Percentiles rank a stretch among this genome's conserved stretches.
These are phyloP conservation scores for Uropetala carovei DNA, from an alignment of 2,888 invertebrate species.

Conservation along the genomic window DNA sequence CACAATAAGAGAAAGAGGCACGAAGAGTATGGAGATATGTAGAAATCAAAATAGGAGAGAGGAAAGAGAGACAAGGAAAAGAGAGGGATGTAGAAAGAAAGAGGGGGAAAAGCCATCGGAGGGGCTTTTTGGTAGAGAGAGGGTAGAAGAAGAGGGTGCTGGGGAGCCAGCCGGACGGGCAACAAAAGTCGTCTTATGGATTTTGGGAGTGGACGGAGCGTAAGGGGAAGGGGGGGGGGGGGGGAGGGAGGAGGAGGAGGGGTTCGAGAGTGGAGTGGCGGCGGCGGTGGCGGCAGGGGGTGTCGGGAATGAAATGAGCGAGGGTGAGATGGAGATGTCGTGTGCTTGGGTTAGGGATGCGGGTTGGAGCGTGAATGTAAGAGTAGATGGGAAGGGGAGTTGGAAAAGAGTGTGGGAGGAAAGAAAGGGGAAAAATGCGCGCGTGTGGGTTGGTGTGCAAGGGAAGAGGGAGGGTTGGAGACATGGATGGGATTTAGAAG, in stretches of 20 bases:
- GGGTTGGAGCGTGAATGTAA: too few species aligned
- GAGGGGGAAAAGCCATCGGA: neutral
- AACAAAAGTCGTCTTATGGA: constrained; percentile 55
- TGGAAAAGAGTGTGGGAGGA: neutral
- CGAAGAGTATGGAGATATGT: too few species aligned
- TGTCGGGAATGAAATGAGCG: neutral
- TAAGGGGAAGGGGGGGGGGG: too few species aligned
- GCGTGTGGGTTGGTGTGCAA: neutral
- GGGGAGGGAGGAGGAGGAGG: too few species aligned
- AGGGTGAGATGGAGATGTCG: neutral
- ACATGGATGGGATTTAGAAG: neutral
- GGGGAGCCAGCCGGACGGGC: neutral
- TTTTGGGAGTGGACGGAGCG: constrained; percentile 27
- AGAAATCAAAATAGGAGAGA: too few species aligned
- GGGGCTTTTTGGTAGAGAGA: neutral
- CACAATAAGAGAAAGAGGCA: too few species aligned
- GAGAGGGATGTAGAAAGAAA: neutral
- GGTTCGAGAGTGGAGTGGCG: neutral
- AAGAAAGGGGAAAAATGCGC: neutral
- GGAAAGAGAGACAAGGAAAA: neutral
- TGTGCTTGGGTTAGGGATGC: too few species aligned
- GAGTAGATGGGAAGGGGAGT: neutral
- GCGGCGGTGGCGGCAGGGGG: neutral
- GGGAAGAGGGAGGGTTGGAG: neutral
- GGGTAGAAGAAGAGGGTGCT: neutral